A percentile compares a stretch with the other conserved stretches of the same genome.
Conservation (phyloP, 2,888 invertebrate species). For the Rhagonycha fulva region DNA sequence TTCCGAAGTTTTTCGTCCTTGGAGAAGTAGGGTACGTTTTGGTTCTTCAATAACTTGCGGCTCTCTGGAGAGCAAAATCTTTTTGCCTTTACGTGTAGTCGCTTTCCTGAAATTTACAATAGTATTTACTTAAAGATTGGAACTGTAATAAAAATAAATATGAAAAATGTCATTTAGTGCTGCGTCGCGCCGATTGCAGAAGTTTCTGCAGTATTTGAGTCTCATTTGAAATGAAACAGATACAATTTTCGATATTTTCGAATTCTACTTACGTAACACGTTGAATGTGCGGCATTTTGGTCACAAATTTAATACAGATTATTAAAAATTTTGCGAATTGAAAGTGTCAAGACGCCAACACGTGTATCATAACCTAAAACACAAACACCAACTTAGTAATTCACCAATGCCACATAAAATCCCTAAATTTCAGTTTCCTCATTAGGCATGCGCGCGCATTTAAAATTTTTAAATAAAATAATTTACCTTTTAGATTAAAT, state of each 20-base stretch:
- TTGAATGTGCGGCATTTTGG: not conserved
- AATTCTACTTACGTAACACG: not conserved
- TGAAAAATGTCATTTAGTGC: not conserved
- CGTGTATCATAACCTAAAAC: not conserved
- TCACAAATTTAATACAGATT: not conserved
- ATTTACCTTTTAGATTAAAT: too few species aligned
- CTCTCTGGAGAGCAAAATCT: constrained; percentile 77
- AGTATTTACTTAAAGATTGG: not conserved
- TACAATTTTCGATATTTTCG: not conserved
- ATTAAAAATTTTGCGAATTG: not conserved
- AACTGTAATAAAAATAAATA: too few species aligned
- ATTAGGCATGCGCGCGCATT: not conserved
- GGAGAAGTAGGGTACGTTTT: constrained; percentile 82
- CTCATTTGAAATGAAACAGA: not conserved
- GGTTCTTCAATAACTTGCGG: constrained; percentile 88
- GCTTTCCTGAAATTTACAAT: constrained; percentile 71
- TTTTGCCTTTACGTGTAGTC: constrained; percentile 85
- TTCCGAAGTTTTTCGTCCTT: constrained; percentile 81
- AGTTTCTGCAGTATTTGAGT: too few species aligned
- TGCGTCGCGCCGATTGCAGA: not conserved
- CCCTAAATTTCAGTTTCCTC: not conserved
- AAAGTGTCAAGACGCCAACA: not conserved
- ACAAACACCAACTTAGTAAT: not conserved
- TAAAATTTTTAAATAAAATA: not conserved
- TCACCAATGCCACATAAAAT: not conserved